Evolutionary conservation across 2,113 vertebrate species (phyloP), one percentile per base, ranked within the genome.

Genomic region (Setophaga kirtlandii): DNA sequence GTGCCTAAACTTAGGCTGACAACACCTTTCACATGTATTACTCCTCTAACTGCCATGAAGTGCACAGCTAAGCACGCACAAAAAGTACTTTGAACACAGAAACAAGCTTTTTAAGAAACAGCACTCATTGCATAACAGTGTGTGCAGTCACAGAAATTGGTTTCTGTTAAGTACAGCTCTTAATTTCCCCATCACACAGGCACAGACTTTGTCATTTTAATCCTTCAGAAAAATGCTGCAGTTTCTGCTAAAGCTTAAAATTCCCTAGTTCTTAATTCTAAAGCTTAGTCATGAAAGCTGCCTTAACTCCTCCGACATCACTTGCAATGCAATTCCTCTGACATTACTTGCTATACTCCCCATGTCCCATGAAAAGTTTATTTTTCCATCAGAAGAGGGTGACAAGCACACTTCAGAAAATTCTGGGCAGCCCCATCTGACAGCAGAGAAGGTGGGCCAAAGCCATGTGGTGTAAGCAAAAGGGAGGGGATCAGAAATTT

Each of bases 161-260:
- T 24, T 83, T 59, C 37, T 89, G 17, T 62, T 46, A 82, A 92
- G 49, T 47, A 85, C 33, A 79, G 33, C 14, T 88, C 82, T 55
- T 37, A n/a, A 23, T 64, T 68, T 90, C 56, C 75, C 58, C 44
- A 41, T 23, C 49, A 75, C 30, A 53, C 23, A 59, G 47, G 27
- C 52, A n/a, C 23, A 67, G n/a, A 41, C 31, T 67, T 41, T 14
- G 55, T 56, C 84, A 65, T 8, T 52, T 71, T 52, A 93, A 91
- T 79, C 65, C 52, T 68, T 90, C 41, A 60, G 69, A 85, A 94
- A 90, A 90, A 75, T 15, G 39, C 17, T 84, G 33, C 65, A 11
- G 22, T 42, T 95, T 87, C 85, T 92, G 62, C 56, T 35, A 35
- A 12, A 75, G 74, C 78, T 93, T 95, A 85, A 87, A 78, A 94